phyloP scores from a whole-genome alignment of 1,140 invertebrate genomes.

The Lepidurus couesii region DNA sequence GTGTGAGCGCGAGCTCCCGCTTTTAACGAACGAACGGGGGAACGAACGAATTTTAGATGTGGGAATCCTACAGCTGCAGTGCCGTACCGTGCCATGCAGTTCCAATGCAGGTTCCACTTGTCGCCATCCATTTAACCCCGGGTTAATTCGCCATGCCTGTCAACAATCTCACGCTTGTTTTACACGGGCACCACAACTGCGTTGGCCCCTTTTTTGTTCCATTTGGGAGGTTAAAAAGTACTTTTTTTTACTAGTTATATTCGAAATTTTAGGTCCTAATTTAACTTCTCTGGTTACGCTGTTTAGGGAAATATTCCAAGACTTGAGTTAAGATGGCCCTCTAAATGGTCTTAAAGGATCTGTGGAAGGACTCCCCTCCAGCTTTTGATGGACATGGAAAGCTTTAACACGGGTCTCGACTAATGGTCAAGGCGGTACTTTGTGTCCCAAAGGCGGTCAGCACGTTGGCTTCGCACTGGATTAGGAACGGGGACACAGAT shows the following conservation, averaged over 20 bases:
- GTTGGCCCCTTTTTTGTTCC: neutral
- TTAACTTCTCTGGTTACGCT: neutral
- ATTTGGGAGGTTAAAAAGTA: neutral
- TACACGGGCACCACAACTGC: neutral
- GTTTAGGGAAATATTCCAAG: neutral
- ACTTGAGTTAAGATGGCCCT: neutral
- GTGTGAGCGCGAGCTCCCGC: neutral
- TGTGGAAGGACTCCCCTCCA: neutral
- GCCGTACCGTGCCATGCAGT: slow-evolving; percentile 7
- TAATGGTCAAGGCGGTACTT: neutral
- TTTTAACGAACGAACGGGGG: neutral
- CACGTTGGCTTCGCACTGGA: neutral
- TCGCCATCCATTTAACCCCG: slow-evolving; percentile 13
- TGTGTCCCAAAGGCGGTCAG: neutral
- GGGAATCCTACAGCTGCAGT: slow-evolving; percentile 9
- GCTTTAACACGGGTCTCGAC: neutral
- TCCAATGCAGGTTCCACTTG: slow-evolving; percentile 14
- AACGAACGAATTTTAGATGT: neutral
- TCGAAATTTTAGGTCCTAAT: too few species aligned
- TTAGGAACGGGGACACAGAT: neutral
- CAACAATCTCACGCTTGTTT: slow-evolving; percentile 22
- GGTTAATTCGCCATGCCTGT: slow-evolving; percentile 16
- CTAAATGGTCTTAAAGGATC: neutral
- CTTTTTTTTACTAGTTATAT: too few species aligned
- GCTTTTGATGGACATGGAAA: neutral